Evolutionary conservation across 2,888 invertebrate genomes (phyloP).

Genomic region (Acheta domesticus): DNA sequence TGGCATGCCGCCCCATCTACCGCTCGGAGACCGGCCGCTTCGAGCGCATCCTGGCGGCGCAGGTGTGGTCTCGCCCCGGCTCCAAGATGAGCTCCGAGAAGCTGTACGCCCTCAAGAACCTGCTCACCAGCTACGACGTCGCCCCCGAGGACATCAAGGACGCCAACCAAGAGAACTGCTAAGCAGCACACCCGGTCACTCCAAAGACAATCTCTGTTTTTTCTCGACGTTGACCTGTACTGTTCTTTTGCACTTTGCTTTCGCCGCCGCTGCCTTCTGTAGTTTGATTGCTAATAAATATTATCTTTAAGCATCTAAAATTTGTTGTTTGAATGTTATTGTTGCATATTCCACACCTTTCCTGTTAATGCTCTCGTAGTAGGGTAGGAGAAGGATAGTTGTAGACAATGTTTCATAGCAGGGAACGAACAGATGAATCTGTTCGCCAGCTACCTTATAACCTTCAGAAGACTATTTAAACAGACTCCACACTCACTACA

Average conservation of each 20-base stretch:
- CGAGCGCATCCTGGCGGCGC: slow-evolving; percentile 30
- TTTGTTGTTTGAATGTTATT: background rate
- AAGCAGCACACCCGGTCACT: background rate
- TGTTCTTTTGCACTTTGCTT: background rate
- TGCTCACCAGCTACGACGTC: slow-evolving; percentile 35
- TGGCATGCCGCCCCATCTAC: slow-evolving; percentile 31
- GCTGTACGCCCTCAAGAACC: slow-evolving; percentile 31
- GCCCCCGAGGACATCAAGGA: slow-evolving; percentile 27
- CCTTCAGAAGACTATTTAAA: slow-evolving; percentile 27
- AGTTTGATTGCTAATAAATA: background rate
- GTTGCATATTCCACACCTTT: no score
- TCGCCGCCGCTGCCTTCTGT: background rate
- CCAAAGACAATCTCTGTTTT: no score
- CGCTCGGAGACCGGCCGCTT: slow-evolving; percentile 30
- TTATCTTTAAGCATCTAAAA: background rate
- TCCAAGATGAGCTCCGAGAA: slow-evolving; percentile 30
- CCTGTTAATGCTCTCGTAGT: no score
- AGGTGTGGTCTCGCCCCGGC: slow-evolving; percentile 29
- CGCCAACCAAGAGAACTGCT: slow-evolving; percentile 30
- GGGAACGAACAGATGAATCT: slow-evolving; percentile 30
- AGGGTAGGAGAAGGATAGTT: no score
- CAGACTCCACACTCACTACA: no score
- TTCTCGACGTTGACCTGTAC: background rate
- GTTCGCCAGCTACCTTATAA: slow-evolving; percentile 35
- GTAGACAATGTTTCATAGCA: no score